These are phyloP conservation scores for Ceyx cyanopectus DNA, from an alignment of 2,113 vertebrate genomes.

Conservation along the genomic window DNA sequence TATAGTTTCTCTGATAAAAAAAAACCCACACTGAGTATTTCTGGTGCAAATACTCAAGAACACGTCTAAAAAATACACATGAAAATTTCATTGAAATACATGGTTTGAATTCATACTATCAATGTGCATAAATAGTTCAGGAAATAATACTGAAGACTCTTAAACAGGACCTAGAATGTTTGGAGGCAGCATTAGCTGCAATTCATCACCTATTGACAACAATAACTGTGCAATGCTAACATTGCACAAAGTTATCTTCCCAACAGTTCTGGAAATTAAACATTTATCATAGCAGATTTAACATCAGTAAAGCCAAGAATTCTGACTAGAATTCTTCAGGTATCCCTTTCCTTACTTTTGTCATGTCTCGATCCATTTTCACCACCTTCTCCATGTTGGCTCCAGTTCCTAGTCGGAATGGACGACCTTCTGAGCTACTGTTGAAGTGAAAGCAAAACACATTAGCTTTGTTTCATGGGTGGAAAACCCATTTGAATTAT, in stretches of 20 bases:
- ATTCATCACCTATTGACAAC: neutral
- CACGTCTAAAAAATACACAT: neutral
- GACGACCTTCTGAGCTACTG: slow-evolving; percentile 97
- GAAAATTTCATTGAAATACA: neutral
- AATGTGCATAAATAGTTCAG: neutral
- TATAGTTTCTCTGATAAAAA: neutral
- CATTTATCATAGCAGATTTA: neutral
- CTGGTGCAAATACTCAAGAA: neutral
- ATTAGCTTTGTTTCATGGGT: neutral
- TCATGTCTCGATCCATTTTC: slow-evolving; percentile 99
- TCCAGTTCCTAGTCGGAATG: slow-evolving; percentile 95
- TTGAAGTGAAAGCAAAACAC: slow-evolving; percentile 27
- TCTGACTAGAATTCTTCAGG: neutral
- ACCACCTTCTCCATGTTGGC: slow-evolving; percentile 99
- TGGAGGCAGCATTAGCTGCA: neutral
- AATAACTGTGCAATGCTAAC: neutral
- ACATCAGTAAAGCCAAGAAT: neutral
- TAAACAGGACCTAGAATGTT: neutral
- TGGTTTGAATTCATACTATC: neutral
- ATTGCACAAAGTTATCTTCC: neutral
- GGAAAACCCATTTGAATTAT: neutral
- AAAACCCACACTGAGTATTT: neutral
- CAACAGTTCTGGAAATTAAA: neutral
- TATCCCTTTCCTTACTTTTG: slow-evolving; percentile 83
- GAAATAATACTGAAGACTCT: neutral